Evolutionary conservation across 2,113 vertebrate genomes (phyloP).

Genomic region (Salvelinus namaycush): DNA sequence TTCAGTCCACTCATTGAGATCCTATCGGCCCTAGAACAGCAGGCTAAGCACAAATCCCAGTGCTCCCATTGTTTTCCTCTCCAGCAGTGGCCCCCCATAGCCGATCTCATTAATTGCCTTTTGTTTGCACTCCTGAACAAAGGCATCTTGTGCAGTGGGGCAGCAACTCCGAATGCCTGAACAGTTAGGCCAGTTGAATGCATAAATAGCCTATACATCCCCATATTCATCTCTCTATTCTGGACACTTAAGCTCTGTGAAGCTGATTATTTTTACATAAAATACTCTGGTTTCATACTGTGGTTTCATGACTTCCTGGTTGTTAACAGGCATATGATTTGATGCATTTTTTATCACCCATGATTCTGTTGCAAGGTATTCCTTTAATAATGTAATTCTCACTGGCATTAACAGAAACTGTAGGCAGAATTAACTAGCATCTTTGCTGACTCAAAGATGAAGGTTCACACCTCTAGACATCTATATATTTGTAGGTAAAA

Average conservation of each 20-base stretch:
- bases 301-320: too few species aligned
- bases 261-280: too few species aligned
- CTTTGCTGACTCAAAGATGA: neutral
- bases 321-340: too few species aligned
- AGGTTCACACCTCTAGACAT: neutral
- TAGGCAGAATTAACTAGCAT: too few species aligned
- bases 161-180: slow-evolving; percentile 17
- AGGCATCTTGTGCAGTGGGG: slow-evolving; percentile 48
- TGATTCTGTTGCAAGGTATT: too few species aligned
- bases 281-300: too few species aligned
- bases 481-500: neutral
- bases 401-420: too few species aligned
- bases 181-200: slow-evolving; percentile 20
- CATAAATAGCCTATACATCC: neutral
- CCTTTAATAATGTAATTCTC: too few species aligned
- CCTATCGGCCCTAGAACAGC: slow-evolving; percentile 58
- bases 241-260: neutral
- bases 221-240: neutral
- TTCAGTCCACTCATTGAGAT: slow-evolving; percentile 61
- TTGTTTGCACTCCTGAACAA: slow-evolving; percentile 62
- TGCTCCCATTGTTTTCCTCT: slow-evolving; percentile 53
- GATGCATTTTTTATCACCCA: too few species aligned
- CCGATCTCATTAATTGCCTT: slow-evolving; percentile 44
- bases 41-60: slow-evolving; percentile 45
- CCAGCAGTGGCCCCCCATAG: slow-evolving; percentile 42